A percentile compares a stretch with the other conserved stretches of the same genome.
These are phyloP conservation scores for Drosophila funebris DNA, from an alignment of 1,140 invertebrate species.

Conservation along the genomic window DNA sequence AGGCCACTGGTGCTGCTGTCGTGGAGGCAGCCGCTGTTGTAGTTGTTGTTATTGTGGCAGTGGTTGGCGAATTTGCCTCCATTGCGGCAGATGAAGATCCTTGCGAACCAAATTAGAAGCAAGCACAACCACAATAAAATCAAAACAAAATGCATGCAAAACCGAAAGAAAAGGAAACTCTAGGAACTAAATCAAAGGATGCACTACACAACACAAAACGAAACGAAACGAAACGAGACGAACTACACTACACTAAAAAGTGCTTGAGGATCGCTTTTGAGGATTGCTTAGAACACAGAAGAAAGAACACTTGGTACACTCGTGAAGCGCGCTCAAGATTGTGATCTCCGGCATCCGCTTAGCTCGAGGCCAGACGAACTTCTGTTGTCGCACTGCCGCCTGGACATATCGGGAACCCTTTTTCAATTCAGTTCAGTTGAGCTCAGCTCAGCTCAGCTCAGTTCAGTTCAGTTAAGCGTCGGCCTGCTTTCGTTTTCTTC, in stretches of 20 bases:
- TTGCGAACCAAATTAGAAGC: constrained; percentile 31
- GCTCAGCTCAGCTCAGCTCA: too few relatives aligned
- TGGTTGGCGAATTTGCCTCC: constrained; percentile 62
- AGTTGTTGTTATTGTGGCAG: constrained; percentile 21
- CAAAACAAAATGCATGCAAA: constrained; percentile 66
- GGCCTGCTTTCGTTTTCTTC: constrained; percentile 73
- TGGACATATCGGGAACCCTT: constrained; percentile 69
- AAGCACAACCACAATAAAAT: constrained; percentile 59
- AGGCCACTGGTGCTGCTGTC: constrained; percentile 23
- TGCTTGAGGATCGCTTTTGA: not conserved
- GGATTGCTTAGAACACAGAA: constrained; percentile 1
- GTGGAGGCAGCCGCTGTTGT: constrained; percentile 15
- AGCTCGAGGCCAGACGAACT: constrained; percentile 81
- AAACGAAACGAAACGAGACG: constrained; percentile 4
- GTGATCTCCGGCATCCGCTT: constrained; percentile 70
- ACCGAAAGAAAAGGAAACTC: constrained; percentile 6
- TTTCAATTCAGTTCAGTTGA: too few relatives aligned
- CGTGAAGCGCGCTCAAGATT: constrained; percentile 43
- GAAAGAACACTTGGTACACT: constrained; percentile 27
- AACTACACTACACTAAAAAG: constrained; percentile 29
- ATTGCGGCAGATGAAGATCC: constrained; percentile 22
- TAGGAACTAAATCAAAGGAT: constrained; percentile 24
- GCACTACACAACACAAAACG: constrained; percentile 11
- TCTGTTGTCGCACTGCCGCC: constrained; percentile 53
- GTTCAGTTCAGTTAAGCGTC: too few relatives aligned